A percentile compares a stretch with the other conserved stretches of the same genome.
Conservation (phyloP, 2,113 vertebrate species). For the Opisthocomus hoazin region DNA sequence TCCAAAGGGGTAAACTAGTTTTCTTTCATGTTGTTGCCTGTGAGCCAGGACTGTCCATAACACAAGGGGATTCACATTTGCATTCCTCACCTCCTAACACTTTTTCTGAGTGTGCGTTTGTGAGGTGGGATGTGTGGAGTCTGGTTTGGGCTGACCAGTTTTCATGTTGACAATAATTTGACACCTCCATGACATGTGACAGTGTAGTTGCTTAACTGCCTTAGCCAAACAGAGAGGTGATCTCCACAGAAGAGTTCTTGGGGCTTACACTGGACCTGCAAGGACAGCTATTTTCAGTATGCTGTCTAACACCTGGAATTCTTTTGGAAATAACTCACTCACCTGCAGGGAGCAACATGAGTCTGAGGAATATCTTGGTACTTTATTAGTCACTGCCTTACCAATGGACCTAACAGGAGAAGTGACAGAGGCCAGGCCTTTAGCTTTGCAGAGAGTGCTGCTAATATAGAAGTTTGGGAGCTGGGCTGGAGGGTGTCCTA, state of each 20-base stretch:
- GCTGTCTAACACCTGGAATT: background rate
- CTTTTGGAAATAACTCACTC: background rate
- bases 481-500: background rate
- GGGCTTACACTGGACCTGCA: background rate
- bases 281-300: background rate
- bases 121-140: background rate
- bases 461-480: background rate
- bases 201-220: background rate
- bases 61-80: background rate
- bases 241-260: background rate
- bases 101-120: background rate
- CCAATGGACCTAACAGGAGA: background rate
- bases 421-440: background rate
- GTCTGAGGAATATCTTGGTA: background rate
- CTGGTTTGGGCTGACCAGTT: background rate
- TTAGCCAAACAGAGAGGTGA: background rate
- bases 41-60: background rate
- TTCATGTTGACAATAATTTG: background rate
- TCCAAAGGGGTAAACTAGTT: background rate
- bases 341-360: background rate
- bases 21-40: background rate
- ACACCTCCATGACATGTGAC: background rate
- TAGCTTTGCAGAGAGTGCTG: background rate
- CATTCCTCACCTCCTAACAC: background rate
- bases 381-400: background rate